Evolutionary conservation across 2,888 invertebrate genomes (phyloP).

Genomic region (Synanthedon formicaeformis): DNA sequence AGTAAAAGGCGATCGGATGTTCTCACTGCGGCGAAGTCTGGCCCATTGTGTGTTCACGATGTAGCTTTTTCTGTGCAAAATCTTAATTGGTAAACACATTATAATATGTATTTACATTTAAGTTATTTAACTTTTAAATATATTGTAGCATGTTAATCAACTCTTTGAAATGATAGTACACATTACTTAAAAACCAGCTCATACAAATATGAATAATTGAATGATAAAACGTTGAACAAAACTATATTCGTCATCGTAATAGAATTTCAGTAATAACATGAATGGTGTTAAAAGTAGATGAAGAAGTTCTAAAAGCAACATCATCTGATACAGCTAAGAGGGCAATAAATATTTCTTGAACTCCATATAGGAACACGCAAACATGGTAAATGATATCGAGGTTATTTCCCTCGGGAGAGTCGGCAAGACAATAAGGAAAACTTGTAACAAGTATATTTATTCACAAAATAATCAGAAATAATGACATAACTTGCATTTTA

Average conservation of each 20-base stretch:
- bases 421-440: constrained; percentile 1
- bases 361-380: constrained; percentile 16
- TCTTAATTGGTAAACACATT: background rate
- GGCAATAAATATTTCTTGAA: no score
- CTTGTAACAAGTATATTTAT: no score
- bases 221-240: no score
- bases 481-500: no score
- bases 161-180: no score
- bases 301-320: background rate
- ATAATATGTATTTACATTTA: no score
- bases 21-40: constrained; percentile 35
- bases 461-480: background rate
- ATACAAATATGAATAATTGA: no score
- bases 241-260: no score
- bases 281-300: background rate
- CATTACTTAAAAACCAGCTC: background rate
- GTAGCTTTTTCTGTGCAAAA: constrained; percentile 42
- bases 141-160: no score
- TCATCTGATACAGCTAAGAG: no score
- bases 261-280: no score
- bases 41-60: constrained; percentile 31
- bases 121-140: no score
- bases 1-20: constrained; percentile 44
- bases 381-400: constrained; percentile 29
- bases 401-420: constrained; percentile 38